phyloP scores from a whole-genome alignment of 2,113 vertebrate species.

The Ivindomyrus marchei region DNA sequence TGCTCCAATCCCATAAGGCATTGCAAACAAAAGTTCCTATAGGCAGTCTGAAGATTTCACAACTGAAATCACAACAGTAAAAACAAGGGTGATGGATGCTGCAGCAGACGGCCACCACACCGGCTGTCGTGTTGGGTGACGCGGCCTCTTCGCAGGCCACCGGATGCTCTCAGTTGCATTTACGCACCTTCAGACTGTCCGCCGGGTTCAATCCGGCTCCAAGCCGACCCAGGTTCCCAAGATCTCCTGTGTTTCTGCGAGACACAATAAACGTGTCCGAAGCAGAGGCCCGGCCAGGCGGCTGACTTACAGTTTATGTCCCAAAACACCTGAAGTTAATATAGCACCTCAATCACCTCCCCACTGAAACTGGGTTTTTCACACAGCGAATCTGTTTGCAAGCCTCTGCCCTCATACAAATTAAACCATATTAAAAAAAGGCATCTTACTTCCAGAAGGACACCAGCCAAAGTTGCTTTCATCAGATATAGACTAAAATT shows the following conservation, averaged over 20 bases:
- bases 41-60: background rate
- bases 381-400: slow-evolving; percentile 9
- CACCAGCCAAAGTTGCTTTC: slow-evolving; percentile 42
- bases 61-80: background rate
- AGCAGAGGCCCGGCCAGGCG: background rate
- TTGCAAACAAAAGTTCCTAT: slow-evolving; percentile 15
- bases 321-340: slow-evolving; percentile 9
- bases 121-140: background rate
- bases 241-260: background rate
- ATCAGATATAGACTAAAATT: slow-evolving; percentile 45
- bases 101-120: background rate
- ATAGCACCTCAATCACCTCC: slow-evolving; percentile 14
- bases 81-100: background rate
- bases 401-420: slow-evolving; percentile 7
- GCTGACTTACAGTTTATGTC: background rate
- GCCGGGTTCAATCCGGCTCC: background rate
- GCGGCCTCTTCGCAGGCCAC: background rate
- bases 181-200: background rate
- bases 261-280: background rate
- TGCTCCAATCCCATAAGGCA: background rate
- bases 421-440: slow-evolving; percentile 10
- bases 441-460: slow-evolving; percentile 33
- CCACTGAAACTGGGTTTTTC: background rate
- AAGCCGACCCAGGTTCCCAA: background rate
- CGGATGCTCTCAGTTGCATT: background rate